Base-by-base conservation (phyloP, 2,888 invertebrate genomes). In the Callinectes sapidus region DNA sequence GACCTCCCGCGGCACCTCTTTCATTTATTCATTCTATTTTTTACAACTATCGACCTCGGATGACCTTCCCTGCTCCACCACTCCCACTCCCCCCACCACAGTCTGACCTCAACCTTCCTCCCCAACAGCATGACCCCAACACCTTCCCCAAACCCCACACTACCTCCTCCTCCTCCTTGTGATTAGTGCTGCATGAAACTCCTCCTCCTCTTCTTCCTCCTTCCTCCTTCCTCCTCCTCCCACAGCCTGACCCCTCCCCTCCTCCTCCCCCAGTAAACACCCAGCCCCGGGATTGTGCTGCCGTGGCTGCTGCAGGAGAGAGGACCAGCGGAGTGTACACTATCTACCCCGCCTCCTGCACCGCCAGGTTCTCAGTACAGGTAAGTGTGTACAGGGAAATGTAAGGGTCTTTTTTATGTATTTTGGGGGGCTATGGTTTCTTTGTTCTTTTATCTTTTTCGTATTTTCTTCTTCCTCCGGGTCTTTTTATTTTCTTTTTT, bases 271-370 rank as follows among this genome's bases (percentile, higher is more conserved):
- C 91, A 92, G 90, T 23, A 13, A 54, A 35, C 35, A 90, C 88
- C 28, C 90, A 85, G 39, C 92, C 94, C 23, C 61, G 91, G 18
- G 93, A 94, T 91, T 94, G 94, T 32, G 88, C 93, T n/a, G 94
- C 90, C 66, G 92, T 94, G 13, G 91, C 89, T 18, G 92, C 92
- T 16, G 85, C 87, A 90, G 94, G 94, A 54, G 94, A 94, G 86
- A 92, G 89, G 6, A 89, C 86, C 28, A 93, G 93, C 81, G 94
- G 93, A 42, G 93, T 94, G 13, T 94, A 93, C 71, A 93, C 92
- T 55, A 92, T 94, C 61, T 92, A 91, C 87, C 94, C 94, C 0
- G 93, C 94, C 35, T 90, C 93, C 42, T 94, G 94, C 85, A 93
- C 93, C 10, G 55, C 91, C 42, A 87, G 93, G 42, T 92, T 93